Base-by-base conservation (phyloP, 2,888 invertebrate genomes). In the Ormyrus labotus region DNA sequence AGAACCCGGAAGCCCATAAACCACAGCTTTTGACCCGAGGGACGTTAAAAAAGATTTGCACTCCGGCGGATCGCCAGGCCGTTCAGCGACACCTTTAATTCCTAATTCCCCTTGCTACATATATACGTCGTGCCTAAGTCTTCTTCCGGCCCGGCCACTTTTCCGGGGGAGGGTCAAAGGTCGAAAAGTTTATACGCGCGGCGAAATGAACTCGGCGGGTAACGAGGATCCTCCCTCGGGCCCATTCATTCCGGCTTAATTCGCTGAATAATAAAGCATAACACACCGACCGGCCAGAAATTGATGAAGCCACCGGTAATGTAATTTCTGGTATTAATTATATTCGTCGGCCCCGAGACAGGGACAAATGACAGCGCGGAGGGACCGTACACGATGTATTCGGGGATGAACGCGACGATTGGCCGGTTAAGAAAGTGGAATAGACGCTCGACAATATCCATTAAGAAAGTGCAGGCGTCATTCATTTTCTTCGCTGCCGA, bases 391-490 rank as follows among this genome's bases (percentile, higher is more conserved):
- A 8, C 9, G 1, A 34, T 8, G 10, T 60, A 60, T 60, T 19
- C 19, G 47, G 60, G 10, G 6, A 11, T 5, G 10, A 11, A 45
- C 34, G 10, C 19, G 3, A 61, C 10, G 10, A 45, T 34, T 6
- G 11, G 0, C 2, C 0, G 47, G 53, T 63, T 72, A 61, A 72
- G 55, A 55, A 11, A 48, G 69, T 1, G 53, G 53, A 63, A 55
- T 48, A 45, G 67, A 58, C 9, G 74, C 51, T 8, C 69, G 69
- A 47, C 48, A 11, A 55, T 53, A 50, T 60, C 71, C 78, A 71
- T 65, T 72, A 78, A 71, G 67, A 78, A 78, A 78, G 72, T 78
- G 78, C 78, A 67, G 65, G 78, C 53, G 78, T 78, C 78, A 78
- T 78, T 72, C 72, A 78, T 78, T 78, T 78, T 67, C 78, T 67